Base-by-base conservation (phyloP, 2,797 vertebrate genomes). In the Propithecus perrieri region DNA sequence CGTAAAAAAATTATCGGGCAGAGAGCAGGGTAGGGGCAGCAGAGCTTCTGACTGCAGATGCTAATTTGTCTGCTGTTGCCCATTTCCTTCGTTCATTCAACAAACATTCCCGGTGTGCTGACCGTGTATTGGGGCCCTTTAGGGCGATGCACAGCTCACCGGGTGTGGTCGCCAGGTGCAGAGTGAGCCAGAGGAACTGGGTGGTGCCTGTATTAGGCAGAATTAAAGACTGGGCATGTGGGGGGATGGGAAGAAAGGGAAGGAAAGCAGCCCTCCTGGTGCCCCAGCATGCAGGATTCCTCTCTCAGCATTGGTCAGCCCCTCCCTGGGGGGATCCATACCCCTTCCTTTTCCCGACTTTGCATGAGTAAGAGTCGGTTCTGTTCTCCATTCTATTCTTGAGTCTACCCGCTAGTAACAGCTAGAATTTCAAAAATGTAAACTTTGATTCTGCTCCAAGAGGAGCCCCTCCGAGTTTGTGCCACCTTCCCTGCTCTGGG, bases 201-300 rank as follows among this genome's bases (percentile, higher is more conserved):
- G 14, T 30, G 76, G 12, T 57, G 26, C 28, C 20, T 65, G 0
- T 41, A 24, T 72, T n/a, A 15, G 3, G 26, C 35, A 30, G 91
- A 57, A 28, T 57, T 72, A n/a, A 71, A 78, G 59, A 43, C 33
- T 7, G 0, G 1, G 35, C 30, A 50, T 20, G 1, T 8, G 13
- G 14, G 80, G 35, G 15, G 0, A 6, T 38, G 48, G 15, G 30
- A 6, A 55, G 13, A 46, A 35, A 48, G 48, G 33, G 33, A 65
- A 33, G 69, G 67, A 11, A 26, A n/a, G 18, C 18, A 46, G 35
- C 55, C 3, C 2, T 10, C n/a, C 50, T 3, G 5, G 7, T 22
- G 74, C 6, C 14, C 20, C 0, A 15, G 59, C 5, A 4, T 13
- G 0, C 0, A 8, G 59, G n/a, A 11, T 2, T 55, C 71, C 55